Evolutionary conservation across 92 coral and sea anemone species (phyloP), one percentile per base, ranked within the genome.

Genomic region (Umimayanthus kanabou): DNA sequence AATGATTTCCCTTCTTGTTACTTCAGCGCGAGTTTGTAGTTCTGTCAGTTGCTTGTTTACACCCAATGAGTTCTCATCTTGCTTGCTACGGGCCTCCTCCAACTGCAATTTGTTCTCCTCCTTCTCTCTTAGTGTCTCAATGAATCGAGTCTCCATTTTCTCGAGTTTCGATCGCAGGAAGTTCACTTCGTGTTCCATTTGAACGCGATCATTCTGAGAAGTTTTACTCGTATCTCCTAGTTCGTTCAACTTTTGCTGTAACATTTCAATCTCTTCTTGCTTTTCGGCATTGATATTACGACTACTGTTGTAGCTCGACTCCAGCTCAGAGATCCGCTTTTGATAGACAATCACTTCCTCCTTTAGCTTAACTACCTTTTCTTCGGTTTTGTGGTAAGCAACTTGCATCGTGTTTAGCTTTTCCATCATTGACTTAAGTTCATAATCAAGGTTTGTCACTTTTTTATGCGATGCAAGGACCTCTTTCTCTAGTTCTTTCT

Each of bases 381-480:
- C 86, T 77, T 93, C 98, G 37, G 93, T 87, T 26, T 80, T 83
- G 13, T 91, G 92, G 73, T 92, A 92, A 47, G 94, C 87, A 61
- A 78, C 76, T 53, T 93, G 96, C 23, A 93, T 87, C 0, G 81
- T 81, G 74, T 95, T 94, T 39, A 91, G 73, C 70, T 93, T 84
- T 82, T 95, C 98, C 7, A 90, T 93, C 75, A 86, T 74, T 2
- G 93, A 88, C 70, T 89, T 92, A 30, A 91, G 84, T 84, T 95
- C 96, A 79, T 92, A 88, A 79, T 95, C 98, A 4, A 95, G 76
- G 50, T 77, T 88, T 5, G 96, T 90, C 76, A 86, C 85, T 82
- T 93, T 93, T 82, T 93, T 95, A 83, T 93, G 93, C 5, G 96
- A 93, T n/a, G 89, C 91, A 40, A 93, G 88, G 25, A 95, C 93